These are phyloP conservation scores for Glaucomys volans DNA, from an alignment of 2,113 vertebrate genomes.

Conservation along the genomic window DNA sequence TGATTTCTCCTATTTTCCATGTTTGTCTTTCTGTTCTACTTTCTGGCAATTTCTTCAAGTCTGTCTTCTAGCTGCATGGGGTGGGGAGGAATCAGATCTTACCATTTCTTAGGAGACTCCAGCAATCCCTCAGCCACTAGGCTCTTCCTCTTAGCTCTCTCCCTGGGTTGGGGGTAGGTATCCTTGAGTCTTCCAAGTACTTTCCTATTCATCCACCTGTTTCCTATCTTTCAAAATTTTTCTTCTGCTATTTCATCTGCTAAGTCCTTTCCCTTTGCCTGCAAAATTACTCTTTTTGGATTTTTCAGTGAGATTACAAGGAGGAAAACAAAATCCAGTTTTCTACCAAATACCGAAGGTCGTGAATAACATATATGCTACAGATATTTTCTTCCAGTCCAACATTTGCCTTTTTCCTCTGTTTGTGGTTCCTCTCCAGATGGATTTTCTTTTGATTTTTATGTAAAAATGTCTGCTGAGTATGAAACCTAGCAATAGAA, in stretches of 20 bases:
- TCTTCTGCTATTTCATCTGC: not conserved
- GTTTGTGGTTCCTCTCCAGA: not conserved
- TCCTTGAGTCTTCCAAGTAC: not conserved
- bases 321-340: not conserved
- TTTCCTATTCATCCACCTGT: not conserved
- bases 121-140: not conserved
- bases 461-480: not conserved
- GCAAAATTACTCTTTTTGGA: not conserved
- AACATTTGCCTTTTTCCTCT: not conserved
- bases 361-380: no score
- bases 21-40: not conserved
- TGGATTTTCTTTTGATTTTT: not conserved
- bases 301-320: not conserved
- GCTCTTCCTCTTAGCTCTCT: not conserved
- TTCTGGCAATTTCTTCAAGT: not conserved
- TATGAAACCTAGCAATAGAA: not conserved
- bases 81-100: not conserved
- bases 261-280: not conserved
- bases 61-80: not conserved
- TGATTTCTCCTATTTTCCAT: not conserved
- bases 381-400: not conserved
- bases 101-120: not conserved
- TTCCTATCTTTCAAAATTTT: not conserved
- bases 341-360: not conserved
- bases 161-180: not conserved